Evolutionary conservation across 2,113 vertebrate genomes (phyloP), one percentile per base, ranked within the genome.

Genomic region (Oryzias woworae): DNA sequence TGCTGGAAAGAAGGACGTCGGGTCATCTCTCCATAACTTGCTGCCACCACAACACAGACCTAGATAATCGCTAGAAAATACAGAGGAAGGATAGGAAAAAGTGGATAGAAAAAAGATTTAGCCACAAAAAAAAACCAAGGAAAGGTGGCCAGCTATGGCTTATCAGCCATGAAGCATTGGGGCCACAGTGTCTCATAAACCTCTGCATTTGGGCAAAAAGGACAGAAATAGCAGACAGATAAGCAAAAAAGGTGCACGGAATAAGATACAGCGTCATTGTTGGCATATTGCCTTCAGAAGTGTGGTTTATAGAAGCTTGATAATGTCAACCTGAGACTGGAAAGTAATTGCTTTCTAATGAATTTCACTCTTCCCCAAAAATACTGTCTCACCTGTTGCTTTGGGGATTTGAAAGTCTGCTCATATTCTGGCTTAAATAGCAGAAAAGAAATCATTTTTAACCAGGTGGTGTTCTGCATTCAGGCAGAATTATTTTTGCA

Each of bases 271-370:
- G 62, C 45, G 75, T 64, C 71, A 82, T 74, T 77, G 71, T 58
- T 36, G 46, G 65, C 72, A 75, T 75, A 85, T 81, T 79, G 54
- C 77, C 52, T 77, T 70, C 69, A 70, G 63, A 71, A 63, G 31
- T 62, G 48, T 69, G 54, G 71, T 65, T 79, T 58, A 53, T 58
- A 28, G 54, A 64, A 65, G 62, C 58, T 66, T 57, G 83, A 83
- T 87, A 82, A 80, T 81, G 78, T 85, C 76, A 82, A 69, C 36
- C 31, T 14, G 53, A 76, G 73, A 82, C 67, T 83, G 73, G 71
- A 82, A 83, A 66, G 78, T 83, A 83, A 85, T 87, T 82, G 71
- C 81, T 67, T 80, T 77, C 58, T 80, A 85, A 83, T 85, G 81
- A 80, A 73, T 71, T 82, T 77, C 71, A 66, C 51, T 62, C 72